Conservation (phyloP, 1,140 invertebrate species). For the Zaprionus camerounensis region DNA sequence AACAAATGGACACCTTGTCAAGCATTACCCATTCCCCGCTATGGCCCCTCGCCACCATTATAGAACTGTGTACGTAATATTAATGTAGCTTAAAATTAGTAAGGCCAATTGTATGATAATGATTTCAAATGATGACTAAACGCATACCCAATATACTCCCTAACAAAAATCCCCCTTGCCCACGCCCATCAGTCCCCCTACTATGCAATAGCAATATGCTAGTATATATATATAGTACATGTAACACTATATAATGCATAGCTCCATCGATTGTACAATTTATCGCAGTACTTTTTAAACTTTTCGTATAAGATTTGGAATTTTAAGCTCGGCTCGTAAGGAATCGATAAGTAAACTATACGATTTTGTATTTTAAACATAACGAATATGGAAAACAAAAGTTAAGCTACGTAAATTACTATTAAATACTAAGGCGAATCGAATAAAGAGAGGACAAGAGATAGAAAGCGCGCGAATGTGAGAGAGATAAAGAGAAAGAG, state of each 20-base stretch:
- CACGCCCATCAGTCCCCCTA: background rate
- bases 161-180: background rate
- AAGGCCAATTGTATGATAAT: constrained; percentile 51
- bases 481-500: background rate
- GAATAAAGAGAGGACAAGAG: background rate
- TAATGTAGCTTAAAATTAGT: constrained; percentile 43
- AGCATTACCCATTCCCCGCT: background rate
- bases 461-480: background rate
- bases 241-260: constrained; percentile 12
- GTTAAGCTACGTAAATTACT: constrained; percentile 12
- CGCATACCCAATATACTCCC: background rate
- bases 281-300: constrained; percentile 17
- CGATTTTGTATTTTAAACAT: constrained; percentile 2
- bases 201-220: constrained; percentile 3
- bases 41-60: background rate
- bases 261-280: constrained; percentile 37
- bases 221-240: constrained; percentile 9
- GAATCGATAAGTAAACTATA: background rate
- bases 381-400: background rate
- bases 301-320: constrained; percentile 16
- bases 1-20: background rate
- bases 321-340: constrained; percentile 23
- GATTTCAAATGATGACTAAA: constrained; percentile 15
- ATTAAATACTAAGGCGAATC: constrained; percentile 21
- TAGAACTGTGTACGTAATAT: constrained; percentile 38